Evolutionary conservation across 2,888 invertebrate species (phyloP), one percentile per base, ranked within the genome.

Genomic region (Autographa gamma): DNA sequence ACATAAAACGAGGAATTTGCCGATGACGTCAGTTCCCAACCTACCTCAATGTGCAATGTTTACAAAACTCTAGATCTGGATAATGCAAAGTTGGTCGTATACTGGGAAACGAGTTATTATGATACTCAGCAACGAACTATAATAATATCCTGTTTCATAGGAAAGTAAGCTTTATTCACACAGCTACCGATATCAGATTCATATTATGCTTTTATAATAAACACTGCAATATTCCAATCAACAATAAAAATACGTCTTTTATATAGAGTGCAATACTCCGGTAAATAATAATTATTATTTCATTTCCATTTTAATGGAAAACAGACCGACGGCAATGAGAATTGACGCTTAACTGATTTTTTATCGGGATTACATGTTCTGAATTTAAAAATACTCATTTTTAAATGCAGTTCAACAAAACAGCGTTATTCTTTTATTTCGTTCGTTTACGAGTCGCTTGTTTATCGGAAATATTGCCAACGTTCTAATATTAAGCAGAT

Each of bases 31-130:
- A 73, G 6, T 13, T 0, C 19, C 31, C 32, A 41, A 78, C 78
- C 81, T 78, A n/a, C 69, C 81, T 77, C 69, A 78, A 72, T 69
- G 58, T 69, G 71, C 48, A 80, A 66, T 43, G 16, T 65, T 56
- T 43, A 34, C 66, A 64, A 66, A 68, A 34, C 34, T 76, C 25
- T 43, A 58, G 32, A 70, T 63, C 66, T 62, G 60, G 38, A n/a
- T 66, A 63, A 54, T 63, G 52, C 69, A 69, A 58, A 32, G n/a
- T 56, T 56, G 41, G 54, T 63, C n/a, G 18, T 74, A 63, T 65
- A 54, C 52, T 18, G 48, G 14, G 25, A 19, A 58, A 38, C 62
- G 25, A 79, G 64, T 68, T 74, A 74, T 79, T 63, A 65, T 38
- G 54, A 56, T 68, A 62, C 58, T 79, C 68, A 62, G 69, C 75